A percentile compares a stretch with the other conserved stretches of the same genome.
phyloP scores from a whole-genome alignment of 2,888 invertebrate species.

The Cyrtodaria siliqua region DNA sequence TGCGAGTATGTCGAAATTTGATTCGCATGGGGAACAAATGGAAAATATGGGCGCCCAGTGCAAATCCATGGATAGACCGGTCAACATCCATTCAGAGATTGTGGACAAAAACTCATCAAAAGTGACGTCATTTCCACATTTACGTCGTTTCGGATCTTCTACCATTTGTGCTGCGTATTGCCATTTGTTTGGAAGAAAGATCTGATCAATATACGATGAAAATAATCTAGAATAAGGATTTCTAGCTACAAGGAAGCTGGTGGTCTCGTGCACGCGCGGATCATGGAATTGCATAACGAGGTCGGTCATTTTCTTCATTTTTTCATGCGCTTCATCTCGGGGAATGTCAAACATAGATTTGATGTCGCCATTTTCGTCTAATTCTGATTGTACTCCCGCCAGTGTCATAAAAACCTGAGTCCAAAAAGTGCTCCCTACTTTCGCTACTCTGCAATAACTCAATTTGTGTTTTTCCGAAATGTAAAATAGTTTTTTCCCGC shows the following conservation, averaged over 20 bases:
- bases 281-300: conserved; percentile 31
- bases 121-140: conserved; percentile 49
- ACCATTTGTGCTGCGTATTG: conserved; percentile 28
- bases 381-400: conserved; percentile 19
- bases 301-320: conserved; percentile 29
- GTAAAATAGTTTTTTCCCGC: conserved; percentile 36
- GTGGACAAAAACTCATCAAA: conserved; percentile 40
- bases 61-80: conserved; percentile 13
- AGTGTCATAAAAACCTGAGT: conserved; percentile 54
- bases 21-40: conserved; percentile 43
- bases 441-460: conserved; percentile 58
- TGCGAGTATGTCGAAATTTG: conserved; percentile 39
- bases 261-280: conserved; percentile 26
- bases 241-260: conserved; percentile 50
- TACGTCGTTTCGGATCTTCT: not conserved
- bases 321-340: conserved; percentile 42
- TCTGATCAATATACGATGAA: conserved; percentile 56
- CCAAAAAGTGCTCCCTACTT: conserved; percentile 60
- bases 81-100: conserved; percentile 11
- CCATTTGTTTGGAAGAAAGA: conserved; percentile 60
- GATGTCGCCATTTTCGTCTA: not conserved
- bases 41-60: conserved; percentile 60
- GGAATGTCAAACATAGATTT: conserved; percentile 38
- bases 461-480: conserved; percentile 42
- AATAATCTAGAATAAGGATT: conserved; percentile 56